Conservation (phyloP, 1,140 invertebrate genomes). For the Bombus waltoni region DNA sequence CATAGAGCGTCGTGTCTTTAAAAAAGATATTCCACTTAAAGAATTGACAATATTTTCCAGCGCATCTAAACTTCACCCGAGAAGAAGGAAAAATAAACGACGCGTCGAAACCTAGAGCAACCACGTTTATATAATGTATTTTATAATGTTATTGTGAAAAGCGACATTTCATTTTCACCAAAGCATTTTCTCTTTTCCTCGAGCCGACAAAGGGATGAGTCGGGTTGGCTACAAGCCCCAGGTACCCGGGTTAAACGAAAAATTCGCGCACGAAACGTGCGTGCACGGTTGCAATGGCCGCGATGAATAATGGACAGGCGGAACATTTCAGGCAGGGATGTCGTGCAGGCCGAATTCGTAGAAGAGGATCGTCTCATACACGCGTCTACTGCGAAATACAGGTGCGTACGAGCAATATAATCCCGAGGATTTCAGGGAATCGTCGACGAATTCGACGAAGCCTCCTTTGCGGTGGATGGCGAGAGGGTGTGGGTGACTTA, state of each 20-base stretch:
- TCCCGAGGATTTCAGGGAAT: constrained; percentile 31
- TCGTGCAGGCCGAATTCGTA: constrained; percentile 45
- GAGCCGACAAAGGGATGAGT: background rate
- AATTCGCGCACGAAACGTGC: constrained; percentile 28
- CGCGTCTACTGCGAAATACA: constrained; percentile 37
- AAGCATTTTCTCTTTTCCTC: background rate
- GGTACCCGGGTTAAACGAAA: constrained; percentile 6
- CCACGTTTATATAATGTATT: too few relatives aligned
- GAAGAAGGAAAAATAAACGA: background rate
- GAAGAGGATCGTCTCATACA: constrained; percentile 32
- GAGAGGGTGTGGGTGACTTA: constrained; percentile 44
- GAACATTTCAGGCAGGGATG: constrained; percentile 20
- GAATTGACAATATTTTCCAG: too few relatives aligned
- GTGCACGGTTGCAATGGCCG: background rate
- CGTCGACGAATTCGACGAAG: constrained; percentile 49
- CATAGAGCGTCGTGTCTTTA: too few relatives aligned
- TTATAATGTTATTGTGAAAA: background rate
- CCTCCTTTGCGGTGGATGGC: constrained; percentile 21
- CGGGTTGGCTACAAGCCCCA: background rate
- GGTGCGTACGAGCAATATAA: constrained; percentile 35
- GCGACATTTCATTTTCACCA: background rate
- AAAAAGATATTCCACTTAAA: too few relatives aligned
- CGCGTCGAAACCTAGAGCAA: background rate
- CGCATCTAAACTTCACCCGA: background rate
- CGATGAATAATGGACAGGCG: constrained; percentile 37